Evolutionary conservation across 2,113 vertebrate species (phyloP).

Genomic region (Rhipidura dahli): DNA sequence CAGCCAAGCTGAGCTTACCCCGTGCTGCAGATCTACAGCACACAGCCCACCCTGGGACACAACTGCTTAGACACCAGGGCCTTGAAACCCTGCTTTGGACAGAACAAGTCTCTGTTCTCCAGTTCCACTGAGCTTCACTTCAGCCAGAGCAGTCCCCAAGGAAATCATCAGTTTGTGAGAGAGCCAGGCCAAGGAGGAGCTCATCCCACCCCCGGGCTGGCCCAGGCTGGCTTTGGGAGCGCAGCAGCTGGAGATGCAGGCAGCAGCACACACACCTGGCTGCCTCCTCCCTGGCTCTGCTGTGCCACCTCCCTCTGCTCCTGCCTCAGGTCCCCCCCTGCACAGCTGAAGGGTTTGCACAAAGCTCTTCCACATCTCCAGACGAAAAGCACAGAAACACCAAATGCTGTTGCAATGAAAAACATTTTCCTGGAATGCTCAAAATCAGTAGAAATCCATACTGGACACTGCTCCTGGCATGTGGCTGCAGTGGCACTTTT

Average conservation of each 20-base stretch:
- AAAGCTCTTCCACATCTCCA: not conserved
- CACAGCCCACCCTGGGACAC: not conserved
- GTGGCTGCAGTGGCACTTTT: not conserved
- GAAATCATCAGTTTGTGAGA: not conserved
- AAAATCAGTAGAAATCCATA: not conserved
- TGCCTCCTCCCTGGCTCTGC: not conserved
- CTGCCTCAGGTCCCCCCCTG: not conserved
- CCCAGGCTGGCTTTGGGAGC: not conserved
- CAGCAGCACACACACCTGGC: not conserved
- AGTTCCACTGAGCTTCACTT: not conserved
- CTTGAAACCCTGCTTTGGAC: not conserved
- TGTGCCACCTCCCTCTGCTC: accelerated
- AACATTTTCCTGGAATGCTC: not conserved
- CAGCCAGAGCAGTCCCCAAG: not conserved
- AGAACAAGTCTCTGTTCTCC: not conserved
- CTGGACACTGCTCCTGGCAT: not conserved
- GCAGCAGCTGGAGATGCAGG: not conserved
- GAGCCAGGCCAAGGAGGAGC: not conserved
- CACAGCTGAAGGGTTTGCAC: not conserved
- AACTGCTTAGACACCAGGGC: not conserved
- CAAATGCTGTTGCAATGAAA: not conserved
- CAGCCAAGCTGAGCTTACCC: not conserved
- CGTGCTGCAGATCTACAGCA: not conserved
- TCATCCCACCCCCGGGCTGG: not conserved
- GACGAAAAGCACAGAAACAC: not conserved